phyloP scores from a whole-genome alignment of 2,113 vertebrate species.

The Silurus glanis region DNA sequence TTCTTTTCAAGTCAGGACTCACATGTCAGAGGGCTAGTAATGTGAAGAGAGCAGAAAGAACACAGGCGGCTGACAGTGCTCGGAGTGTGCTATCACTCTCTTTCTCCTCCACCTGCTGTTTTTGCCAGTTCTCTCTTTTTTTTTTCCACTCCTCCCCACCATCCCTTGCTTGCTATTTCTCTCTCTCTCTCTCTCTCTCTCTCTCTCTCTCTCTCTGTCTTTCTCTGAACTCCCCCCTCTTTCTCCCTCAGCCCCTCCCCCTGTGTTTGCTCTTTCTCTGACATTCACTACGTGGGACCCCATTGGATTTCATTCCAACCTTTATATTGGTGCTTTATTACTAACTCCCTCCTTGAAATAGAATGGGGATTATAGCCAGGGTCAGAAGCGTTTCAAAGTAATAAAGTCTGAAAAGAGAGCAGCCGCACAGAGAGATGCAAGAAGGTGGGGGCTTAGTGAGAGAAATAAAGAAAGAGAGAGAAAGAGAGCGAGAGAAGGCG shows the following conservation, averaged over 20 bases:
- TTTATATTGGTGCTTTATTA: conserved; percentile 68
- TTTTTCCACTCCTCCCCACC: conserved; percentile 54
- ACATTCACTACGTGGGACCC: conserved; percentile 76
- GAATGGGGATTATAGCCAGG: conserved; percentile 53
- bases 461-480: conserved; percentile 14
- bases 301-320: conserved; percentile 80
- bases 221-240: neutral
- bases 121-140: conserved; percentile 54
- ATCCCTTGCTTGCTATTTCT: conserved; percentile 56
- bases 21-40: conserved; percentile 77
- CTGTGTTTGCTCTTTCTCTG: conserved; percentile 61
- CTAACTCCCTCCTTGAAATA: conserved; percentile 65
- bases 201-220: conserved; percentile 53
- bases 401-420: conserved; percentile 57
- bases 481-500: neutral
- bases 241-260: conserved; percentile 17
- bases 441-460: neutral
- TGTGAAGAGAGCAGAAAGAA: conserved; percentile 67
- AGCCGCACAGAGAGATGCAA: conserved; percentile 14
- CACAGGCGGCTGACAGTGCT: conserved; percentile 59
- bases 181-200: conserved; percentile 35
- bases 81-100: conserved; percentile 53
- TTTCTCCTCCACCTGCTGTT: conserved; percentile 59
- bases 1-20: conserved; percentile 80
- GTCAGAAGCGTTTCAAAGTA: conserved; percentile 61